phyloP scores from a whole-genome alignment of 2,797 vertebrate species.

The Eptatretus atami region DNA sequence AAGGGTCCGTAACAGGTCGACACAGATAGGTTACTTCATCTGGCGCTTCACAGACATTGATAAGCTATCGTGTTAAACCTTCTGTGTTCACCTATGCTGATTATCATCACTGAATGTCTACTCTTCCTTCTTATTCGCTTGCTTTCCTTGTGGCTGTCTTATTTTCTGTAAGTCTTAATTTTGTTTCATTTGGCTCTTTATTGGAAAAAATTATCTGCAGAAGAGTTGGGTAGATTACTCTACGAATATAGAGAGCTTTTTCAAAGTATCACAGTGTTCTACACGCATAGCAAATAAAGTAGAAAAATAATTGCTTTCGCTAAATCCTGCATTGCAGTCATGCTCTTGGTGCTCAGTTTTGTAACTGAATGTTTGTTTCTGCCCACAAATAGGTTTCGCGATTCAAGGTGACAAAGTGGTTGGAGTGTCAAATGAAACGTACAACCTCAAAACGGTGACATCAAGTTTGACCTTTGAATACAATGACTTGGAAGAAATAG shows the following conservation, averaged over 20 bases:
- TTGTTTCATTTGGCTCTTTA: background rate
- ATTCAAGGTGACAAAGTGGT: conserved; percentile 96
- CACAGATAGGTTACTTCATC: too few relatives aligned
- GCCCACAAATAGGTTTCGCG: conserved; percentile 36
- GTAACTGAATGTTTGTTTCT: background rate
- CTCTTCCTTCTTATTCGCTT: too few relatives aligned
- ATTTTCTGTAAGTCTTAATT: background rate
- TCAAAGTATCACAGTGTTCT: too few relatives aligned
- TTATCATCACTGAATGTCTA: conserved; percentile 27
- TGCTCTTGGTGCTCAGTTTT: conserved; percentile 6
- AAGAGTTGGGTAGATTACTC: too few relatives aligned
- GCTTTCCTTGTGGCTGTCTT: background rate
- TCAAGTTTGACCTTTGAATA: conserved; percentile 92
- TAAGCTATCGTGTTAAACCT: conserved; percentile 35
- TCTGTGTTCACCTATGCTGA: conserved; percentile 75
- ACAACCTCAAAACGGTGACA: conserved; percentile 97
- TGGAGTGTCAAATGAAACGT: conserved; percentile 93
- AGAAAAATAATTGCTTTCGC: background rate
- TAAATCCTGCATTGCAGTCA: conserved; percentile 1
- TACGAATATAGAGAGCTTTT: too few relatives aligned
- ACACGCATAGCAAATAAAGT: too few relatives aligned
- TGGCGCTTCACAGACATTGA: too few relatives aligned
- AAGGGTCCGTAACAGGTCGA: too few relatives aligned
- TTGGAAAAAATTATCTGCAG: too few relatives aligned
- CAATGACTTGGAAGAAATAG: conserved; percentile 82